Percentiles rank a stretch among this genome's conserved stretches.
Evolutionary conservation across 2,888 invertebrate species (phyloP).

Genomic region (Ellobium chinense): DNA sequence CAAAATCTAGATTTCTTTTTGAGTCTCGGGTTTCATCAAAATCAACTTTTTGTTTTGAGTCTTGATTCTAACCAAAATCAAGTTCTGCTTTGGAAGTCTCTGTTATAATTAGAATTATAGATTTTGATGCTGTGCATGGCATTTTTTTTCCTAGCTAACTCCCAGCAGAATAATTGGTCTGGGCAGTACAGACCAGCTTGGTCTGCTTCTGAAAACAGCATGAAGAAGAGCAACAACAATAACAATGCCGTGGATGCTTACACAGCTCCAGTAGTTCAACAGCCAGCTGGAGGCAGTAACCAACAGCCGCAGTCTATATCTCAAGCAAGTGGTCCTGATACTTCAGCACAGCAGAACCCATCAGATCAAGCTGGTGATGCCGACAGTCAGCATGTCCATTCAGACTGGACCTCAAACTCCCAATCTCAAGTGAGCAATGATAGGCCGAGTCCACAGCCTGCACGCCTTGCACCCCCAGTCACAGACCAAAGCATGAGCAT

Average conservation of each 20-base stretch:
- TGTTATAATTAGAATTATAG: too few species aligned
- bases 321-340: background rate
- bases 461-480: background rate
- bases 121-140: too few species aligned
- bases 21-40: too few species aligned
- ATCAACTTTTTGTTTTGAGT: too few species aligned
- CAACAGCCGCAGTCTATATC: background rate
- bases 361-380: too few species aligned
- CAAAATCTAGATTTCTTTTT: too few species aligned
- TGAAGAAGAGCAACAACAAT: background rate
- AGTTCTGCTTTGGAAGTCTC: too few species aligned
- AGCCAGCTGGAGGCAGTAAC: background rate
- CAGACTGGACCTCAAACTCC: too few species aligned
- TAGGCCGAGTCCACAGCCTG: background rate
- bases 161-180: constrained; percentile 12
- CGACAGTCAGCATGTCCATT: too few species aligned
- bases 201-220: background rate
- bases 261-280: background rate
- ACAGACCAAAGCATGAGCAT: constrained; percentile 8
- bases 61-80: too few species aligned
- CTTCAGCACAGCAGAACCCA: background rate
- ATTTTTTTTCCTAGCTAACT: too few species aligned
- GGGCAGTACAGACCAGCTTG: background rate
- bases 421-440: background rate
- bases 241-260: background rate